phyloP scores from a whole-genome alignment of 2,113 vertebrate species.

The Taxidea taxus region DNA sequence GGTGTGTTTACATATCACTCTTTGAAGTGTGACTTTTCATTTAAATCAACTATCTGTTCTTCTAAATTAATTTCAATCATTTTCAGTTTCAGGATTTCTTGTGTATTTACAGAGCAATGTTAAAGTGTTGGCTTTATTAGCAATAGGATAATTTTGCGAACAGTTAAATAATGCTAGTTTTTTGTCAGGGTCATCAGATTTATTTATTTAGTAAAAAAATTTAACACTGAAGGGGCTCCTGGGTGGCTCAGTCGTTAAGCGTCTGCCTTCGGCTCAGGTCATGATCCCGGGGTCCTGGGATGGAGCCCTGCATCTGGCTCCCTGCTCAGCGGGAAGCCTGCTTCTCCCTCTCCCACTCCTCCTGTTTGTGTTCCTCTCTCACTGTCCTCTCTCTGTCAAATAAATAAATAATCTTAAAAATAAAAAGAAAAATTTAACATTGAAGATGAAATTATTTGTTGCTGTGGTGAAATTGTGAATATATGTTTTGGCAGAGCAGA shows the following conservation, averaged over 20 bases:
- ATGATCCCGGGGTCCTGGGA: too few relatives aligned
- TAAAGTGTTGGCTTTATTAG: neutral
- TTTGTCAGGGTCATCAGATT: neutral
- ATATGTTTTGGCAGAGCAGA: neutral
- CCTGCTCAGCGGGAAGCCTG: too few relatives aligned
- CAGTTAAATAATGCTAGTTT: conserved; percentile 19
- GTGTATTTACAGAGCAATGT: neutral
- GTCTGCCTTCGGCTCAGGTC: too few relatives aligned
- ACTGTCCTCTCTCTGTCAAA: too few relatives aligned
- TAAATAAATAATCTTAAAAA: too few relatives aligned
- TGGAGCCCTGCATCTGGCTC: too few relatives aligned
- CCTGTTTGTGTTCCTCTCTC: too few relatives aligned
- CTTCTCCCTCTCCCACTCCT: too few relatives aligned
- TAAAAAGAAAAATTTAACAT: neutral
- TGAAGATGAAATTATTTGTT: conserved; percentile 37
- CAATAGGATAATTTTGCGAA: neutral
- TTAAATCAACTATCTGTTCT: neutral
- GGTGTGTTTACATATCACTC: neutral
- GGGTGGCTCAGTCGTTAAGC: too few relatives aligned
- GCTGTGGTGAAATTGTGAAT: neutral
- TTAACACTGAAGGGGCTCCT: neutral
- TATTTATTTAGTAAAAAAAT: neutral
- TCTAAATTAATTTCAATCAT: conserved; percentile 33
- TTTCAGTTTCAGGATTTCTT: conserved; percentile 5
- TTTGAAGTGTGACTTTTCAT: conserved; percentile 49